A percentile compares a stretch with the other conserved stretches of the same genome.
Conservation (phyloP, 2,888 invertebrate species). For the Crocallis elinguaria region DNA sequence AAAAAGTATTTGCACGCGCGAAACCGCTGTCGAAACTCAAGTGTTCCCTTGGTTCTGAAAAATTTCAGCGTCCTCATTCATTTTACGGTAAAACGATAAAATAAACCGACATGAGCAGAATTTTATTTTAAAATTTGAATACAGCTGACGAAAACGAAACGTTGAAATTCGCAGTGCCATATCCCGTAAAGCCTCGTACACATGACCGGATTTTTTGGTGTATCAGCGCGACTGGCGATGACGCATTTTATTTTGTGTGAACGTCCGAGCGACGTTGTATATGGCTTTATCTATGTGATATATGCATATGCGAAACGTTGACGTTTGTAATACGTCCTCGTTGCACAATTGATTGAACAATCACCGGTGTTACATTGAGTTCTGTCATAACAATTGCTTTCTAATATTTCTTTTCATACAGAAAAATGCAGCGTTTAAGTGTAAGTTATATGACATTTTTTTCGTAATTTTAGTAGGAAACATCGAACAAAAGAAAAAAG, state of each 20-base stretch:
- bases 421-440: neutral
- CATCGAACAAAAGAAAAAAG: too few species aligned
- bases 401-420: neutral
- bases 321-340: slow-evolving; percentile 57
- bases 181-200: slow-evolving; percentile 38
- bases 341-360: slow-evolving; percentile 30
- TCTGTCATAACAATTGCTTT: neutral
- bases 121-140: slow-evolving; percentile 35
- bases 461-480: neutral
- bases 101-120: slow-evolving; percentile 15
- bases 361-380: slow-evolving; percentile 9
- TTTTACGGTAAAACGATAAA: slow-evolving; percentile 27
- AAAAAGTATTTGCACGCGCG: neutral
- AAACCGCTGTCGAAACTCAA: neutral
- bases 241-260: slow-evolving; percentile 56
- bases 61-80: slow-evolving; percentile 8
- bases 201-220: slow-evolving; percentile 42
- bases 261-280: slow-evolving; percentile 38
- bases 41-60: slow-evolving; percentile 3
- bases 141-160: slow-evolving; percentile 33
- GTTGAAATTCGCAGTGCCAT: slow-evolving; percentile 36
- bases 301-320: slow-evolving; percentile 52
- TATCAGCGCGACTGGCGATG: slow-evolving; percentile 48
- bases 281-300: slow-evolving; percentile 57
- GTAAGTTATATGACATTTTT: neutral